These are phyloP conservation scores for Calliphora vomitoria DNA, from an alignment of 2,888 invertebrate species.

Conservation along the genomic window DNA sequence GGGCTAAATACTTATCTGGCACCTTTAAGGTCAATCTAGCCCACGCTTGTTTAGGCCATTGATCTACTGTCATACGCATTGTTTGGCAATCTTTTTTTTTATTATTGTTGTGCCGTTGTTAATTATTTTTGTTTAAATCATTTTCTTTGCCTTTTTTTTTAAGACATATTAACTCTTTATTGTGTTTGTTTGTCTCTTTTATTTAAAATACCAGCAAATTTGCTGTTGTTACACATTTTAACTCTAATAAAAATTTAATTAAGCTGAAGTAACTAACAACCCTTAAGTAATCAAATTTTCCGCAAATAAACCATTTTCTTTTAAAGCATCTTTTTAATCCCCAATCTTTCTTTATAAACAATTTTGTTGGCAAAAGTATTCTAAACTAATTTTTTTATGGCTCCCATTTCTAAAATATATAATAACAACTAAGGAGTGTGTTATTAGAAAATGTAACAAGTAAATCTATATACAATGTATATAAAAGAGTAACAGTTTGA, in stretches of 20 bases:
- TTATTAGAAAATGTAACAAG: too few relatives aligned
- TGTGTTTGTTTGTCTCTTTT: too few relatives aligned
- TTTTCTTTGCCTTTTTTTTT: not conserved
- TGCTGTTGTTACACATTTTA: not conserved
- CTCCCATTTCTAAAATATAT: not conserved
- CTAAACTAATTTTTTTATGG: not conserved
- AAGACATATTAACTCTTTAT: not conserved
- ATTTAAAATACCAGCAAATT: too few relatives aligned
- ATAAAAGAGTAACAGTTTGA: too few relatives aligned
- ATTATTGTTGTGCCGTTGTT: too few relatives aligned
- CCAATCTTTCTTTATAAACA: not conserved
- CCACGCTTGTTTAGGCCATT: constrained; percentile 1
- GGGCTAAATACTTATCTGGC: constrained; percentile 2
- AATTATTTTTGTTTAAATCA: not conserved
- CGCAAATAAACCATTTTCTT: constrained; percentile 5
- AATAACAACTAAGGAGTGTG: too few relatives aligned
- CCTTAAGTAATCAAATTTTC: constrained; percentile 12
- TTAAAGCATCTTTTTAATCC: too few relatives aligned
- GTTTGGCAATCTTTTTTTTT: too few relatives aligned
- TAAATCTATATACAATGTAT: too few relatives aligned
- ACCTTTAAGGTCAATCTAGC: constrained; percentile 22
- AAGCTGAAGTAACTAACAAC: not conserved
- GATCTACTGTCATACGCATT: constrained; percentile 2
- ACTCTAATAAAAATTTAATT: constrained; percentile 12
- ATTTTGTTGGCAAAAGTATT: not conserved